Evolutionary conservation across 2,113 vertebrate genomes (phyloP), one percentile per base, ranked within the genome.

Genomic region (Salvator merianae): DNA sequence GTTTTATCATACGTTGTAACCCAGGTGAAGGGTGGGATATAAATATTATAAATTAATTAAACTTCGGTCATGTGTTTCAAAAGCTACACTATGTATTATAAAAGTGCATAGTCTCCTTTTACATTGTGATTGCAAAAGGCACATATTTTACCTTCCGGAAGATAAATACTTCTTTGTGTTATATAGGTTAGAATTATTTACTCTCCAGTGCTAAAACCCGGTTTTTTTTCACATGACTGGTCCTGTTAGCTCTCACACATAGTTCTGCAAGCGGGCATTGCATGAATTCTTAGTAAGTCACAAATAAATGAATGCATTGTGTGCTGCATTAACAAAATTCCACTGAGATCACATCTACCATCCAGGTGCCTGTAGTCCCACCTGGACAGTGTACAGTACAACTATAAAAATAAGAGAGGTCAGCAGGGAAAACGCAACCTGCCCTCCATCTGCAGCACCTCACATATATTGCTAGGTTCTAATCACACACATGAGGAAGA

Each of bases 131-230:
- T 89, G 87, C 84, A 77, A 77, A 82, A 77, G 68, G 26, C 55
- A 84, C 50, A 32, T 32, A 84, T 79, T 84, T 79, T 68, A 30
- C 50, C 86, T 2, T 66, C 68, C 78, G 55, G 26, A 68, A 86
- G 82, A 69, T 82, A 89, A 94, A 73, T 32, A 73, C 4, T 81
- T 18, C 30, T 91, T 90, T 90, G 87, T 79, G 43, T 66, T 79
- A 3, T 0, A 8, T 84, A 89, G 83, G 59, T 86, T 81, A 30
- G 24, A 73, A 82, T 22, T 4, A 7, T 77, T 92, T 89, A 85
- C 82, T 85, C 73, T 77, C 73, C 38, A 74, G 53, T 71, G n/a
- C 14, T 70, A 50, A 79, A 79, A 72, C 78, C 8, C 28, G 30
- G 63, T 62, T 66, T 28, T 30, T 80, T 74, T 81, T 65, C 83